Evolutionary conservation across 1,140 invertebrate genomes (phyloP).

Genomic region (Lanistes nyassanus): DNA sequence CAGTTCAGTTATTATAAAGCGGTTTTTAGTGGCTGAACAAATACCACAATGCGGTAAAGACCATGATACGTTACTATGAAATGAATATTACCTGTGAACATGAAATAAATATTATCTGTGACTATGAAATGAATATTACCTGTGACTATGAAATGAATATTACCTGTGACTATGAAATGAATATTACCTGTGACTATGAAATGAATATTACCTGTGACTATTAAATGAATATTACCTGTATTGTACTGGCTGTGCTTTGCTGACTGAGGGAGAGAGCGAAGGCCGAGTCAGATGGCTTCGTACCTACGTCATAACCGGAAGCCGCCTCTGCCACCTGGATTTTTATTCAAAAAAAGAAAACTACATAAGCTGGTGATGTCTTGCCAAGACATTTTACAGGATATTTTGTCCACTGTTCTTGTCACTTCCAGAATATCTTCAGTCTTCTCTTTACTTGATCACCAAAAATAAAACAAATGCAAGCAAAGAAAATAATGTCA

Average conservation of each 20-base stretch:
- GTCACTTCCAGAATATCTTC: background rate
- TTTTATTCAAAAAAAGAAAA: background rate
- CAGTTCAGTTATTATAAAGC: no score
- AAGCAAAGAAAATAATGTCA: background rate
- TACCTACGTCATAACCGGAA: background rate
- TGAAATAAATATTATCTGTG: no score
- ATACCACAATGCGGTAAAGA: background rate
- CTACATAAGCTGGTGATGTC: background rate
- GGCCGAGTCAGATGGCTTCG: constrained; percentile 15
- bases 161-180: no score
- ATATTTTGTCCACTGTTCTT: background rate
- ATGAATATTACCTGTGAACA: background rate
- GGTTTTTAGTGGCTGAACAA: constrained; percentile 1
- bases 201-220: no score
- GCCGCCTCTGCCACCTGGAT: constrained; percentile 9
- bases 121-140: no score
- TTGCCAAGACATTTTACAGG: background rate
- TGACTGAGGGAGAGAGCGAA: constrained; percentile 21
- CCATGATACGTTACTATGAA: no score
- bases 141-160: no score
- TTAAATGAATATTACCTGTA: constrained; percentile 25
- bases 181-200: no score
- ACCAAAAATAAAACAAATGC: background rate
- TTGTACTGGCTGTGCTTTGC: background rate
- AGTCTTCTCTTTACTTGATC: background rate